Percentiles rank a stretch among this genome's conserved stretches.
Evolutionary conservation across 2,113 vertebrate genomes (phyloP).

Genomic region (Neotoma lepida): DNA sequence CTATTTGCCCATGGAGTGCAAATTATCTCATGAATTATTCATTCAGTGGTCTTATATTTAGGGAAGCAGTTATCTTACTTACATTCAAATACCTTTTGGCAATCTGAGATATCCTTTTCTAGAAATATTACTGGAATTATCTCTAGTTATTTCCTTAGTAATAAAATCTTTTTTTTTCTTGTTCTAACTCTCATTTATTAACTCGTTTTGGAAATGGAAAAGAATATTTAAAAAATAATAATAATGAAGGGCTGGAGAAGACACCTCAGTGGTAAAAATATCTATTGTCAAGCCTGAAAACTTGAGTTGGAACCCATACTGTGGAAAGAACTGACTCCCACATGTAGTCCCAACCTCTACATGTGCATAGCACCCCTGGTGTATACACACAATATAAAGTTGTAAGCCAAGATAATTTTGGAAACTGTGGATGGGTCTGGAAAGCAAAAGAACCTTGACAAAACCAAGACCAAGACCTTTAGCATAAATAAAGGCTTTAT

Average conservation of each 20-base stretch:
- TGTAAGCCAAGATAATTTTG: neutral
- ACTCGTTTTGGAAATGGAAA: constrained; percentile 15
- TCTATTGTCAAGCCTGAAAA: neutral
- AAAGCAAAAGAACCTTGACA: constrained; percentile 32
- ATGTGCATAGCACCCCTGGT: neutral
- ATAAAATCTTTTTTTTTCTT: constrained; percentile 35
- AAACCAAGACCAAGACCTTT: neutral
- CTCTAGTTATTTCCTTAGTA: neutral
- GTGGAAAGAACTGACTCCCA: neutral
- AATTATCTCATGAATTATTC: neutral
- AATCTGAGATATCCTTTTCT: neutral
- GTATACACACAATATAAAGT: neutral
- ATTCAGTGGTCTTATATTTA: neutral
- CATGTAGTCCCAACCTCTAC: too few relatives aligned
- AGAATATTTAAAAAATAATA: neutral
- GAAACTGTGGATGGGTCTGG: neutral
- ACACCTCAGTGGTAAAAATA: neutral
- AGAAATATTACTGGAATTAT: constrained; percentile 33
- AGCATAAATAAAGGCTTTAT: constrained; percentile 87
- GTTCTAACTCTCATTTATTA: neutral
- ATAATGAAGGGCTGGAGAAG: neutral
- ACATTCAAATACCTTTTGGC: neutral
- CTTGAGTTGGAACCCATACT: neutral
- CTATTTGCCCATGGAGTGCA: neutral
- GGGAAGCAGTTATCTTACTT: neutral